phyloP scores from a whole-genome alignment of 2,888 invertebrate species.

The Papilio demoleus region DNA sequence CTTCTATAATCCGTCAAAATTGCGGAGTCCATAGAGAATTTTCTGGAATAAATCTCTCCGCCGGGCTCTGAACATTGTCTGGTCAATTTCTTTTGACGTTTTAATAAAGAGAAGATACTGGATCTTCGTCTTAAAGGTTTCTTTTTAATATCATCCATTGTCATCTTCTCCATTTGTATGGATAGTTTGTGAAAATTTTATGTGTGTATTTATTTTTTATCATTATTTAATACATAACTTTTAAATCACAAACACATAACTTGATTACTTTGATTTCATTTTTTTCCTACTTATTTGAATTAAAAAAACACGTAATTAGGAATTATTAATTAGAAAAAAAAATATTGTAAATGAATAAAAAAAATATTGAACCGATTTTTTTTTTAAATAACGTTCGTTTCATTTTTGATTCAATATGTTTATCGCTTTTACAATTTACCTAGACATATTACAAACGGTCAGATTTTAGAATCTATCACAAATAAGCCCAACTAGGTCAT shows the following conservation, averaged over 20 bases:
- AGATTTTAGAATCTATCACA: neutral
- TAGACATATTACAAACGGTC: neutral
- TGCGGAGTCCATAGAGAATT: constrained; percentile 71
- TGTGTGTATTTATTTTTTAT: neutral
- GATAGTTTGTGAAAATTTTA: neutral
- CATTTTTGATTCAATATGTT: neutral
- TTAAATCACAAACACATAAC: neutral
- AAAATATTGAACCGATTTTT: neutral
- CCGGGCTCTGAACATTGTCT: constrained; percentile 69
- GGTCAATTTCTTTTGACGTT: constrained; percentile 65
- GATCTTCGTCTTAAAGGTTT: constrained; percentile 65
- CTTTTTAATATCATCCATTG: constrained; percentile 62
- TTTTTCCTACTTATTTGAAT: no score
- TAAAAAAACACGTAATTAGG: neutral
- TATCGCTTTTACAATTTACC: neutral
- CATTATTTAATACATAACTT: neutral
- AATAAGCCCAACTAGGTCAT: no score
- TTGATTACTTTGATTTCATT: no score
- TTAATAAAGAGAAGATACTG: constrained; percentile 69
- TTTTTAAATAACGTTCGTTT: no score
- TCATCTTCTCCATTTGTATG: constrained; percentile 7
- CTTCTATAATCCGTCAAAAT: constrained; percentile 63
- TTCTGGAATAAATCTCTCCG: constrained; percentile 53
- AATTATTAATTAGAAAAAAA: neutral
- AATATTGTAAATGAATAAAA: neutral